phyloP scores from a whole-genome alignment of 2,888 invertebrate genomes.

The Linyphia triangularis region DNA sequence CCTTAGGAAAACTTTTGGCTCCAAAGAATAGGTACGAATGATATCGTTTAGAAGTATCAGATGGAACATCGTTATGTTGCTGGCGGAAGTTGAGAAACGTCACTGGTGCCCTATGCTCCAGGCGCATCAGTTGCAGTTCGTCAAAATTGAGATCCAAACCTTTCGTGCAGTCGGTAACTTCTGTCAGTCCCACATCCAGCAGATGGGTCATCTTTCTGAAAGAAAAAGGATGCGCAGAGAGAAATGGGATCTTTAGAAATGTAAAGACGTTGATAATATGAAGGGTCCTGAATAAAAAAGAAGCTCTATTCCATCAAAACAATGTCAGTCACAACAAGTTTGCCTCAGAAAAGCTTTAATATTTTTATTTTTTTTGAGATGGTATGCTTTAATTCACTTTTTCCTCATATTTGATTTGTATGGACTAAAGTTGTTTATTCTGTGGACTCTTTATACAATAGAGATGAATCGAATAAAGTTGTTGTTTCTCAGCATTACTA shows the following conservation, averaged over 20 bases:
- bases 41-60: not conserved
- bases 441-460: too few relatives aligned
- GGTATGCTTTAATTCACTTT: too few relatives aligned
- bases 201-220: constrained; percentile 35
- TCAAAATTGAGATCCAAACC: constrained; percentile 82
- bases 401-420: too few relatives aligned
- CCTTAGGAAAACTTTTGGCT: constrained; percentile 36
- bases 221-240: not conserved
- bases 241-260: not conserved
- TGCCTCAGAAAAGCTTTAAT: too few relatives aligned
- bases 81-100: constrained; percentile 81
- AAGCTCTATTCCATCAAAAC: too few relatives aligned
- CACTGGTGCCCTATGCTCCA: constrained; percentile 80
- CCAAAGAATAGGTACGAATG: constrained; percentile 44
- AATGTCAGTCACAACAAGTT: too few relatives aligned
- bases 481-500: too few relatives aligned
- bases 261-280: too few relatives aligned
- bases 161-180: constrained; percentile 81
- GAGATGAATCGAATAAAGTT: too few relatives aligned
- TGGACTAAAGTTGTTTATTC: too few relatives aligned
- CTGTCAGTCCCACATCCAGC: not conserved
- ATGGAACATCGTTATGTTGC: constrained; percentile 79
- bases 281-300: too few relatives aligned
- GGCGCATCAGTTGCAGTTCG: constrained; percentile 82
- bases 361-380: too few relatives aligned